Percentiles rank a stretch among this genome's conserved stretches.
Conservation (phyloP, 2,888 invertebrate species). For the Drosophila niveifrons region DNA sequence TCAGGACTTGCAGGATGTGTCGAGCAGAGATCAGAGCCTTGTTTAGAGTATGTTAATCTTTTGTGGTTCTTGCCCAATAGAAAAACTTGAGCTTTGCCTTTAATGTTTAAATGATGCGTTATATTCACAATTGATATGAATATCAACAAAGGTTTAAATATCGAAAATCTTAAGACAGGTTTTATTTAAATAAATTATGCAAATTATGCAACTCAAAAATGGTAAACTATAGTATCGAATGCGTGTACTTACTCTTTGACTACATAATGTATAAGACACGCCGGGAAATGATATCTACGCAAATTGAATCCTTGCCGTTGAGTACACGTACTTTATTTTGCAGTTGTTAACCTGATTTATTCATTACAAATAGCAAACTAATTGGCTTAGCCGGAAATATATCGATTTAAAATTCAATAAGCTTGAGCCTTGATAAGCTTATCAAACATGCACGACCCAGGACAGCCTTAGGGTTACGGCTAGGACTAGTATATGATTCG, state of each 20-base stretch:
- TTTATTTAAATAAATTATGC: too few species aligned
- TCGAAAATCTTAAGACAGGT: too few species aligned
- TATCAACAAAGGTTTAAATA: conserved; percentile 11
- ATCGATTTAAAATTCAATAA: conserved; percentile 76
- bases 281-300: neutral
- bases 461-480: neutral
- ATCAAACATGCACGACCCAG: conserved; percentile 60
- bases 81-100: conserved; percentile 65
- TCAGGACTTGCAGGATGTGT: conserved; percentile 32
- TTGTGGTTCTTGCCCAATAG: conserved; percentile 56
- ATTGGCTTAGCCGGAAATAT: conserved; percentile 65
- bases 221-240: too few species aligned
- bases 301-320: conserved; percentile 4
- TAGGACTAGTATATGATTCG: neutral
- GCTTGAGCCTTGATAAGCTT: conserved; percentile 67
- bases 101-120: conserved; percentile 58
- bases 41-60: conserved; percentile 69
- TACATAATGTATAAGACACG: conserved; percentile 7
- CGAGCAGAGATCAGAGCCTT: conserved; percentile 45
- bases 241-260: conserved; percentile 5
- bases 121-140: conserved; percentile 52
- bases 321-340: conserved; percentile 10
- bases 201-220: too few species aligned
- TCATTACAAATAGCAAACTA: conserved; percentile 67
- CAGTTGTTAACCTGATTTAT: conserved; percentile 54